Percentiles rank a stretch among this genome's conserved stretches.
phyloP scores from a whole-genome alignment of 2,888 invertebrate genomes.

The Agonum fuliginosum region DNA sequence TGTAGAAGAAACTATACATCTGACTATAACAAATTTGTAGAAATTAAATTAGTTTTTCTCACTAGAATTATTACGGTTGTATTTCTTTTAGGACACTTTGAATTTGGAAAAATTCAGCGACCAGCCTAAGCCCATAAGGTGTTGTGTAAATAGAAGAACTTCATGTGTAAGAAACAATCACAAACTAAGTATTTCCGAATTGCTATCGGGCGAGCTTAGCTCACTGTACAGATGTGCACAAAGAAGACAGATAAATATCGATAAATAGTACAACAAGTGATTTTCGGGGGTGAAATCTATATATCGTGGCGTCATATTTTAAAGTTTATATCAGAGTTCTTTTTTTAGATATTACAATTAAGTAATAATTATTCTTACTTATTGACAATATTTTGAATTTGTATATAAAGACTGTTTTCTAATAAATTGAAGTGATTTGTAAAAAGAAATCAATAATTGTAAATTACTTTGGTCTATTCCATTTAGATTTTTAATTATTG shows the following conservation, averaged over 20 bases:
- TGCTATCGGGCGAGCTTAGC: not conserved
- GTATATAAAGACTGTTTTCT: slow-evolving; percentile 27
- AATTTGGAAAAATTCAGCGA: slow-evolving; percentile 20
- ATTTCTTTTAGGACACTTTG: not conserved
- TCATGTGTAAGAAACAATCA: slow-evolving; percentile 35
- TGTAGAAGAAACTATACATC: not conserved
- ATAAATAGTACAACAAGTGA: slow-evolving; percentile 36
- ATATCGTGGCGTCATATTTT: slow-evolving; percentile 28
- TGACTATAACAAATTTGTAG: not conserved
- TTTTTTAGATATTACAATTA: slow-evolving; percentile 38
- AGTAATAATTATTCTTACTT: slow-evolving; percentile 45
- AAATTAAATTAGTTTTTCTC: too few species aligned
- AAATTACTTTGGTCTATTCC: too few species aligned
- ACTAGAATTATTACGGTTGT: too few species aligned
- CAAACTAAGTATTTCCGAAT: not conserved
- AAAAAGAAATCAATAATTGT: not conserved
- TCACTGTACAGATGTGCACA: slow-evolving; percentile 33
- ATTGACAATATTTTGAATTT: slow-evolving; percentile 49
- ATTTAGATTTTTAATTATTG: too few species aligned
- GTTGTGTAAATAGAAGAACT: slow-evolving; percentile 36
- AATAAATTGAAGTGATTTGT: slow-evolving; percentile 31
- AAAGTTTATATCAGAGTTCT: slow-evolving; percentile 42
- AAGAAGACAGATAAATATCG: slow-evolving; percentile 31
- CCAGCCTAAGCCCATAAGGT: slow-evolving; percentile 12
- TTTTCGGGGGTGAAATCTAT: slow-evolving; percentile 15